Conservation (phyloP, 1,140 invertebrate species). For the Manduca sexta region DNA sequence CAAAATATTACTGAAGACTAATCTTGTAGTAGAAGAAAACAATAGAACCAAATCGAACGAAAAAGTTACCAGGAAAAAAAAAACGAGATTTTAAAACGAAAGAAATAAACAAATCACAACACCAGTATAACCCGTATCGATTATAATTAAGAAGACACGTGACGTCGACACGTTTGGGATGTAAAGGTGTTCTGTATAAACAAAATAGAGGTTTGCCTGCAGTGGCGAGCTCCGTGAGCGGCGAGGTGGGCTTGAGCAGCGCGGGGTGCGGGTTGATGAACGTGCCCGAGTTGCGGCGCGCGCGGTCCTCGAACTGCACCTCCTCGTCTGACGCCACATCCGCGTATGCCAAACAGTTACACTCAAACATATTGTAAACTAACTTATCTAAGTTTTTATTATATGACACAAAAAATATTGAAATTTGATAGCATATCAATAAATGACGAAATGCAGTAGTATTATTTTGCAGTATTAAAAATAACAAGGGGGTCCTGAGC, state of each 20-base stretch:
- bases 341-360: neutral
- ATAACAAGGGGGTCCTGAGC: too few relatives aligned
- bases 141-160: neutral
- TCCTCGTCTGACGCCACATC: slow-evolving; percentile 25
- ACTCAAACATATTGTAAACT: too few relatives aligned
- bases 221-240: slow-evolving; percentile 61
- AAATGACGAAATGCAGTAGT: too few relatives aligned
- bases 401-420: too few relatives aligned
- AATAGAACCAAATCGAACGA: slow-evolving; percentile 3
- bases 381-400: too few relatives aligned
- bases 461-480: too few relatives aligned
- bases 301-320: slow-evolving; percentile 44
- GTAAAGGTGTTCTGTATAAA: neutral
- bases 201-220: slow-evolving; percentile 37
- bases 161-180: too few relatives aligned
- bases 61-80: neutral
- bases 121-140: neutral
- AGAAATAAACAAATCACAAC: neutral
- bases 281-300: slow-evolving; percentile 57
- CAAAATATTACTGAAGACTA: slow-evolving; percentile 1
- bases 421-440: too few relatives aligned
- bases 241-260: slow-evolving; percentile 46
- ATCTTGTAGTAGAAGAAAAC: slow-evolving; percentile 8
- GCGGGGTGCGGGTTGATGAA: slow-evolving; percentile 62
- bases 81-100: neutral